Evolutionary conservation across 2,113 vertebrate species (phyloP).

Genomic region (Orcinus orca): DNA sequence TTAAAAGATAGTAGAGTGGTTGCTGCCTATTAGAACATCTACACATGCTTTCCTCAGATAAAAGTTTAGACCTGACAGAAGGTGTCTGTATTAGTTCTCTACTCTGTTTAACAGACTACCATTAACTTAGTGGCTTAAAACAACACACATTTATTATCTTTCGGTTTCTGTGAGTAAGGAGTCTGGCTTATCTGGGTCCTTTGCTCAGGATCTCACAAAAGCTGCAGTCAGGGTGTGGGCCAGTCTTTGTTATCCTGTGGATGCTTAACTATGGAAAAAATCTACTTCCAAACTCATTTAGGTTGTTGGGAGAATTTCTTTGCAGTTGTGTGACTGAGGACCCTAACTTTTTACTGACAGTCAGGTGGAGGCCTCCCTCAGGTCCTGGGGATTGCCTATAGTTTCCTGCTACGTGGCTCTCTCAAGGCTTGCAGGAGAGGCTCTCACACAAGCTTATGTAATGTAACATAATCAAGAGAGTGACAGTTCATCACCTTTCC

Average conservation of each 20-base stretch:
- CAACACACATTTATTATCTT: background rate
- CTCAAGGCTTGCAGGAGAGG: background rate
- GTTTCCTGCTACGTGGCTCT: background rate
- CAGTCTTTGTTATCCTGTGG: background rate
- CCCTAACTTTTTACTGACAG: background rate
- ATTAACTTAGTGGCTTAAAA: no score
- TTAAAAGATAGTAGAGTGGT: background rate
- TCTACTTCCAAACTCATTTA: background rate
- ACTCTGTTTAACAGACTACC: background rate
- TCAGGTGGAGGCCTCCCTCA: background rate
- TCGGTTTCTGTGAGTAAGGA: background rate
- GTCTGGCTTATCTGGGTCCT: background rate
- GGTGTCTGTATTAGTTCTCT: background rate
- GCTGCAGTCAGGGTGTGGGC: background rate
- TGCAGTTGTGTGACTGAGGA: background rate
- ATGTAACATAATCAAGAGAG: background rate
- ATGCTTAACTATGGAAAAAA: background rate
- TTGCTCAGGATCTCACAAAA: background rate
- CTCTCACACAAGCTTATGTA: background rate
- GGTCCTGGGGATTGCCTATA: background rate
- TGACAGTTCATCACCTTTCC: background rate
- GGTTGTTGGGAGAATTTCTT: background rate
- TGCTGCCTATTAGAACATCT: background rate
- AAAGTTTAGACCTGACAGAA: background rate
- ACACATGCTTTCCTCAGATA: background rate